Evolutionary conservation across 1,140 invertebrate species (phyloP), one percentile per base, ranked within the genome.

Genomic region (Lanistes nyassanus): DNA sequence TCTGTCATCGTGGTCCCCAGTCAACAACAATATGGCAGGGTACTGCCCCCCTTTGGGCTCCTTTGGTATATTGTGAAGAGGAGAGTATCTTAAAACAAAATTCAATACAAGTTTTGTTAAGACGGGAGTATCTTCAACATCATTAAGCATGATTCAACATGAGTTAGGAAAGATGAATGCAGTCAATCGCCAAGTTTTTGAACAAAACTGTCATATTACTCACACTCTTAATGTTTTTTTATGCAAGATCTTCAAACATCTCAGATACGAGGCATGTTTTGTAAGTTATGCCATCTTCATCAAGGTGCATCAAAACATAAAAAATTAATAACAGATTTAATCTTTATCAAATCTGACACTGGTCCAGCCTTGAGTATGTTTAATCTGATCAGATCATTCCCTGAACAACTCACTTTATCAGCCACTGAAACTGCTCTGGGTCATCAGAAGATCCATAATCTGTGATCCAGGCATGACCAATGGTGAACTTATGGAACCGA

Each of bases 1-100:
- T 78, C 98, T 92, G 91, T 99, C 98, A 91, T 99, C 98, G 89
- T 99, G 98, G 91, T 99, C 97, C 26, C 95, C 98, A 34, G 98
- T 99, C 73, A 97, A 87, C 47, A 99, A 91, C 31, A 99, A 89
- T 4, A 93, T 94, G 9, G 97, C 93, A 37, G 98, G 98, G 91
- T 98, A 99, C 90, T 98, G 92, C 37, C 83, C 77, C 58, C 81
- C 84, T 71, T 91, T 85, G 0, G 95, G 95, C 26, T 92, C 84
- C 47, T 77, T 68, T 11, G 72, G 72, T 9, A 99, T 93, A 88
- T 98, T 99, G 89, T 99, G 98, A 13, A 99, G 90, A 1, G 98
- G 98, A 16, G 98, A 99, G 90, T 95, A 92, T 75, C 90, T 91
- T 31, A 60, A 60, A 60, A 60, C 6, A 1, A 23, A 60, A 7